Conservation (phyloP, 2,888 invertebrate genomes). For the Halictus ligatus region DNA sequence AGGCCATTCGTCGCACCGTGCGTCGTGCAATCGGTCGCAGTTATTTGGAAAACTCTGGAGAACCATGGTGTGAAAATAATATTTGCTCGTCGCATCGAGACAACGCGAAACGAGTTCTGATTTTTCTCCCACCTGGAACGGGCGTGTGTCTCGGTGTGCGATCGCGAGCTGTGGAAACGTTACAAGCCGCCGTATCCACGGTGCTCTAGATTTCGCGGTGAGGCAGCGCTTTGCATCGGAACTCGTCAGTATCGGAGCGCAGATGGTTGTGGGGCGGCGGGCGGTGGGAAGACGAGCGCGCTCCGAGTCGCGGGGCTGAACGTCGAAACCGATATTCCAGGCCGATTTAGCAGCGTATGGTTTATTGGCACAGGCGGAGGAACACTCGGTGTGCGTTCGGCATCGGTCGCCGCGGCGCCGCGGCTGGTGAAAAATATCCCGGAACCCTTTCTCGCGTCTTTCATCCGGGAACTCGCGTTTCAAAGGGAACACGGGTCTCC, state of each 20-base stretch:
- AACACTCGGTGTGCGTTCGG: constrained; percentile 18
- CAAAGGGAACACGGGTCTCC: constrained; percentile 31
- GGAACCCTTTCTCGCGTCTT: constrained; percentile 41
- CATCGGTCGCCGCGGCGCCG: constrained; percentile 17
- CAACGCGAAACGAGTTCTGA: no score
- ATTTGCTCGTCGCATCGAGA: background rate
- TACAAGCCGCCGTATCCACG: background rate
- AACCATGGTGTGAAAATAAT: background rate
- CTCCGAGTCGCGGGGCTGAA: constrained; percentile 35
- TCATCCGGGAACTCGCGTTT: constrained; percentile 52
- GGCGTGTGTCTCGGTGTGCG: background rate
- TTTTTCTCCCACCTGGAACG: background rate
- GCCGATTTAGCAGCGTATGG: constrained; percentile 36
- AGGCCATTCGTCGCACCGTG: no score
- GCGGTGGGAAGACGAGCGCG: background rate
- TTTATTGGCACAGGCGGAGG: constrained; percentile 34
- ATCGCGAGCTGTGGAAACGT: background rate
- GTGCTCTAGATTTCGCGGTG: background rate
- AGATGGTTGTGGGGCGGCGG: background rate
- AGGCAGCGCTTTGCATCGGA: background rate
- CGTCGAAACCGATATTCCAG: constrained; percentile 55
- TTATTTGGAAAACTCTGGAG: no score
- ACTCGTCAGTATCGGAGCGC: constrained; percentile 9
- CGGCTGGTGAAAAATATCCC: constrained; percentile 45
- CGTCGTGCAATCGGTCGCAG: no score